Percentiles rank a stretch among this genome's conserved stretches.
Conservation (phyloP, 2,888 invertebrate species). For the Subacronicta megacephala region DNA sequence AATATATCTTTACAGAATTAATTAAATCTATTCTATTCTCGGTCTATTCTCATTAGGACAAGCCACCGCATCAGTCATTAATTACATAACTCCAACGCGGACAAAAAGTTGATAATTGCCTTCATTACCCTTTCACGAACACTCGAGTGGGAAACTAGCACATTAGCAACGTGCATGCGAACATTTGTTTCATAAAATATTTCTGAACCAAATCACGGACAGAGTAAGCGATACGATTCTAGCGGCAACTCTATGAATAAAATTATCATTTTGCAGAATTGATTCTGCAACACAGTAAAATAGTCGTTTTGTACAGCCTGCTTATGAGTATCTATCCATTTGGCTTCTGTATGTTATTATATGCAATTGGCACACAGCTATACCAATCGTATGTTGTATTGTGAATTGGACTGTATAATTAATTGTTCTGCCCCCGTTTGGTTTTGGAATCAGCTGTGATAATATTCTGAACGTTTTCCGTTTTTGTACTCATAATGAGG, state of each 20-base stretch:
- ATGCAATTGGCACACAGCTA: slow-evolving; percentile 58
- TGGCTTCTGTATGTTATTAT: slow-evolving; percentile 57
- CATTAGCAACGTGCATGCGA: slow-evolving; percentile 64
- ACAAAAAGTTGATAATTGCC: slow-evolving; percentile 61
- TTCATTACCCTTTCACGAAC: slow-evolving; percentile 57
- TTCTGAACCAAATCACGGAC: slow-evolving; percentile 85
- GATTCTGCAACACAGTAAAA: slow-evolving; percentile 85
- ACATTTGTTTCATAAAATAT: slow-evolving; percentile 80
- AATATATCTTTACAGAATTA: slow-evolving; percentile 2
- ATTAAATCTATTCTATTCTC: slow-evolving; percentile 10
- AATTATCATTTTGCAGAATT: slow-evolving; percentile 89
- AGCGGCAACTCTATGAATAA: slow-evolving; percentile 88
- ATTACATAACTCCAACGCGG: slow-evolving; percentile 47
- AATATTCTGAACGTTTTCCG: slow-evolving; percentile 26
- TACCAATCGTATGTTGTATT: slow-evolving; percentile 41
- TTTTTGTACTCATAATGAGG: slow-evolving; percentile 10
- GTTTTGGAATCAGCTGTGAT: slow-evolving; percentile 43
- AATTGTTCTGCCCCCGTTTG: slow-evolving; percentile 28
- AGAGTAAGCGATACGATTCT: slow-evolving; percentile 87
- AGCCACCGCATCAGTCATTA: slow-evolving; percentile 43
- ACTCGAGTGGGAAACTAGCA: slow-evolving; percentile 53
- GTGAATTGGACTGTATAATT: slow-evolving; percentile 52
- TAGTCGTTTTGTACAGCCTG: slow-evolving; percentile 78
- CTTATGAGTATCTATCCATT: slow-evolving; percentile 71
- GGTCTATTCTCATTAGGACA: slow-evolving; percentile 34